phyloP scores from a whole-genome alignment of 2,797 vertebrate genomes.

The Loriculus beryllinus region DNA sequence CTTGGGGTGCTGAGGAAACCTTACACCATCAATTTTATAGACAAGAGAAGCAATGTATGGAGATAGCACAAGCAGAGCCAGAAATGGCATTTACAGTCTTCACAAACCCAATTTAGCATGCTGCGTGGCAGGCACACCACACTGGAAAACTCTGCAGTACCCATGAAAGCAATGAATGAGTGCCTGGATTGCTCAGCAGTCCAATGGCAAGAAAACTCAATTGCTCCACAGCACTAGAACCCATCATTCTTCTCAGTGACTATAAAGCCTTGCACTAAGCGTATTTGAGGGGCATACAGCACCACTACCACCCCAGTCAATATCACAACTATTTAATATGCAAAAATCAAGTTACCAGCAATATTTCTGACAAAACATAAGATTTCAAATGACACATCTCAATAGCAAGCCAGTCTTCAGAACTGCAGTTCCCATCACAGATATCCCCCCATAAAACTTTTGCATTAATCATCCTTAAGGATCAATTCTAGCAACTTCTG shows the following conservation, averaged over 20 bases:
- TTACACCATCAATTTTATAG: neutral
- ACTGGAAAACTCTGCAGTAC: neutral
- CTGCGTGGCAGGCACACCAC: neutral
- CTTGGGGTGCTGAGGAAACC: neutral
- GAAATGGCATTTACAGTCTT: neutral
- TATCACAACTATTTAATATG: neutral
- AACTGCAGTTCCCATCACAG: neutral
- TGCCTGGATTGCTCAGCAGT: neutral
- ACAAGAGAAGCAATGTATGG: neutral
- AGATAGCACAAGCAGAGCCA: neutral
- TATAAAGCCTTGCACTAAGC: neutral
- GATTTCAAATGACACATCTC: neutral
- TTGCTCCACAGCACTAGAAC: neutral
- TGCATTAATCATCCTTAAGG: neutral
- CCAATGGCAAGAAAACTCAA: neutral
- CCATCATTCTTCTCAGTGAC: neutral
- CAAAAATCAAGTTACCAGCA: neutral
- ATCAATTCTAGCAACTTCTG: neutral
- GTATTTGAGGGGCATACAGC: neutral
- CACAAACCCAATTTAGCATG: neutral
- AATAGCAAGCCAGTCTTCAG: neutral
- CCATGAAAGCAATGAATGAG: accelerated
- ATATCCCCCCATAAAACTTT: neutral
- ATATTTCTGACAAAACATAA: neutral
- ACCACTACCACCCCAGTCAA: neutral